phyloP scores from a whole-genome alignment of 2,888 invertebrate species.

The Chloroclystis v-ata region DNA sequence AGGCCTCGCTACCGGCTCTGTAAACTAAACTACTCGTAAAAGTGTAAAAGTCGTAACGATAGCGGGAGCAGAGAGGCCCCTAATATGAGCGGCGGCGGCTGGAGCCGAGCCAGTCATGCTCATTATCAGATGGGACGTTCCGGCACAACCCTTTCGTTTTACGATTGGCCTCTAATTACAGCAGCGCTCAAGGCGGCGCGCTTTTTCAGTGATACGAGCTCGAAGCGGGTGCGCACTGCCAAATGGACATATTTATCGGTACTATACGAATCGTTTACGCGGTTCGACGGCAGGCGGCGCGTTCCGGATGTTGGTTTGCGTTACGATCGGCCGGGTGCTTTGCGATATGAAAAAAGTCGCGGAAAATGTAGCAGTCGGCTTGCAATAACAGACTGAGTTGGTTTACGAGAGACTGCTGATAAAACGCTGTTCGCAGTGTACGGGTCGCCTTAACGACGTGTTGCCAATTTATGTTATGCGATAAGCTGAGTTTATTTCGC shows the following conservation, averaged over 20 bases:
- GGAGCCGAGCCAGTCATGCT: slow-evolving; percentile 73
- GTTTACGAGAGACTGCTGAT: slow-evolving; percentile 73
- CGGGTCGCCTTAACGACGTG: slow-evolving; percentile 75
- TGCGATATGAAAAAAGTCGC: slow-evolving; percentile 70
- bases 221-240: slow-evolving; percentile 54
- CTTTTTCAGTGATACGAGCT: slow-evolving; percentile 64
- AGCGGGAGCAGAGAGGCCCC: slow-evolving; percentile 58
- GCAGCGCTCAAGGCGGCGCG: slow-evolving; percentile 68
- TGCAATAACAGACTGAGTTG: slow-evolving; percentile 69
- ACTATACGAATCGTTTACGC: slow-evolving; percentile 61
- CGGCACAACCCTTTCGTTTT: slow-evolving; percentile 74
- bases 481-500: slow-evolving; percentile 75
- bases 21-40: slow-evolving; percentile 78
- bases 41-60: slow-evolving; percentile 78
- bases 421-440: slow-evolving; percentile 61
- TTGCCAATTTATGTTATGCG: slow-evolving; percentile 75
- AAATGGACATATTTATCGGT: slow-evolving; percentile 71
- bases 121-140: slow-evolving; percentile 77
- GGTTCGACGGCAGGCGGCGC: slow-evolving; percentile 46
- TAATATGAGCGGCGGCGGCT: slow-evolving; percentile 73
- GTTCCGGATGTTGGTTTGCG: slow-evolving; percentile 45
- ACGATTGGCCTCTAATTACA: slow-evolving; percentile 78
- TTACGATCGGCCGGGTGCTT: slow-evolving; percentile 47
- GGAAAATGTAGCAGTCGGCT: slow-evolving; percentile 58
- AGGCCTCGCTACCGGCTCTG: slow-evolving; percentile 59